Evolutionary conservation across 1,140 invertebrate species (phyloP), one percentile per base, ranked within the genome.

Genomic region (Heliconius himera): DNA sequence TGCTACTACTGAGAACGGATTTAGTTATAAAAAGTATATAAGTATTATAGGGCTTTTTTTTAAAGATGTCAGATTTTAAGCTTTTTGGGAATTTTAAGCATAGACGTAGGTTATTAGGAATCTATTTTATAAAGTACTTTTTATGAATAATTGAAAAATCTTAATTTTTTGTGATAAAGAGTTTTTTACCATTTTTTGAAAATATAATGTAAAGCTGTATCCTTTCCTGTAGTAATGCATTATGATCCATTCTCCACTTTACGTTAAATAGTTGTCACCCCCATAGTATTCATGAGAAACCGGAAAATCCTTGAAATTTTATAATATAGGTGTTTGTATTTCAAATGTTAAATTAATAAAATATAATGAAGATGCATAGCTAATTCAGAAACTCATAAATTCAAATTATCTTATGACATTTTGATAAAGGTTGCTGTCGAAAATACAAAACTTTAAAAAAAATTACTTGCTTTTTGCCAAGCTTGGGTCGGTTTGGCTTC

Each of bases 331-430:
- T 29, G 1, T 26, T 3, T 66, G 0, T 0, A 66, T 66, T 66
- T 29, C 3, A 26, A 66, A 66, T 66, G 8, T 66, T 66, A 26
- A 60, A 66, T 26, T 29, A 66, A 26, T 66, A 9, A 66, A 66
- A 26, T 29, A 66, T 18, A 29, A 66, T 66, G 13, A 18, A 29
- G 22, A 26, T 66, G 22, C 22, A 66, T 16, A 16, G 60, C 26
- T 66, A 66, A 66, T 29, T 66, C 3, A 26, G 20, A 66, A 66
- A 66, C 60, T 66, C 22, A 66, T 66, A 29, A 29, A 66, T 66
- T 66, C 26, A 29, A 66, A 66, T 66, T 66, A 66, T 11, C 60
- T n/a, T 70, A 22, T 29, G 74, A 70, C 38, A 76, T 76, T 76
- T 76, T 26, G 66, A 74, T 20, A 76, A 76, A 76, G 60, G 22